Conservation (phyloP, 1,140 invertebrate species). For the Eriocheir sinensis region DNA sequence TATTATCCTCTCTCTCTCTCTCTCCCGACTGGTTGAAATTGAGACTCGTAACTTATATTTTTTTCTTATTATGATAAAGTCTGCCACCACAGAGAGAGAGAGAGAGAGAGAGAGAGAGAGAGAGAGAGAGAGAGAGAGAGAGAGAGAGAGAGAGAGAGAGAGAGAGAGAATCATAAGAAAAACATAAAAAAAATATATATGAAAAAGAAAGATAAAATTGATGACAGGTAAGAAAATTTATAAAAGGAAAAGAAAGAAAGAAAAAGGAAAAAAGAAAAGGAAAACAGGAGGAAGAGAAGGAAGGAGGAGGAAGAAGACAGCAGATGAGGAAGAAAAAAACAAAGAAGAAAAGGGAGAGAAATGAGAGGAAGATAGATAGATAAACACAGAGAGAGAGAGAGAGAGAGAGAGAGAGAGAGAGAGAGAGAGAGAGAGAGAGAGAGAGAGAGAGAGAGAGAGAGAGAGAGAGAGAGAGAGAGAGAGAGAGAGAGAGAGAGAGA, state of each 20-base stretch:
- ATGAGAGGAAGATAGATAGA: background rate
- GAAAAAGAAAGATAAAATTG: background rate
- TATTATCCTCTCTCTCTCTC: too few species aligned
- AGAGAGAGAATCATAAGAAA: background rate
- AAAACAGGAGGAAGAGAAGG: background rate
- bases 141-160: conserved; percentile 36
- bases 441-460: too few species aligned
- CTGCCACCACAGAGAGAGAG: background rate
- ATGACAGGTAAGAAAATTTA: background rate
- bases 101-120: background rate
- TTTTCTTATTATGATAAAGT: background rate
- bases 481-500: too few species aligned
- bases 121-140: conserved; percentile 41
- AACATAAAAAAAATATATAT: too few species aligned
- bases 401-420: too few species aligned
- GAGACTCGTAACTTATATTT: too few species aligned
- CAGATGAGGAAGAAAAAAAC: background rate
- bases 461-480: too few species aligned
- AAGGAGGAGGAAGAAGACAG: background rate
- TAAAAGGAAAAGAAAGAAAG: background rate
- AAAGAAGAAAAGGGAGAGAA: background rate
- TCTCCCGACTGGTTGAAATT: too few species aligned
- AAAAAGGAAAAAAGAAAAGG: background rate
- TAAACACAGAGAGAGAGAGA: too few species aligned
- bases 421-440: too few species aligned